Evolutionary conservation across 2,888 invertebrate species (phyloP).

Genomic region (Tipula unca): DNA sequence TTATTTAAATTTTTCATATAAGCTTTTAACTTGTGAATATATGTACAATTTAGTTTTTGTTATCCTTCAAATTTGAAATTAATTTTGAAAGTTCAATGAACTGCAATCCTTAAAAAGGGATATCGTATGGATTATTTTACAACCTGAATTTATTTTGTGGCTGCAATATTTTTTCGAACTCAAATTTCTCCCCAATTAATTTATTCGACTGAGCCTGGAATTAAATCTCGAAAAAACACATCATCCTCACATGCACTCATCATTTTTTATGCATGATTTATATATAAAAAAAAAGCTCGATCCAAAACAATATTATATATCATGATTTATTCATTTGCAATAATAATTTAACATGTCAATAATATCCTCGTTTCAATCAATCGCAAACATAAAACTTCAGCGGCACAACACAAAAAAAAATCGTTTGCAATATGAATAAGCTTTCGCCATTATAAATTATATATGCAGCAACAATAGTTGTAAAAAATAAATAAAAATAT

Average conservation of each 20-base stretch:
- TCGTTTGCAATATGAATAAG: not conserved
- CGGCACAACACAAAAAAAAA: not conserved
- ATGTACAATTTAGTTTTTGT: too few relatives aligned
- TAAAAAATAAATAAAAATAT: not conserved
- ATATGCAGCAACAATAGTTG: not conserved
- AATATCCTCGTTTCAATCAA: not conserved
- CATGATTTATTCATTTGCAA: not conserved
- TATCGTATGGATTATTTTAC: too few relatives aligned
- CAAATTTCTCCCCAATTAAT: too few relatives aligned
- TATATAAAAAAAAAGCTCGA: not conserved
- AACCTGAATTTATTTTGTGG: too few relatives aligned
- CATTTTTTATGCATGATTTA: not conserved
- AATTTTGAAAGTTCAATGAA: too few relatives aligned
- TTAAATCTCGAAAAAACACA: not conserved
- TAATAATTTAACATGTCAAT: not conserved
- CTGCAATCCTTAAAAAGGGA: too few relatives aligned
- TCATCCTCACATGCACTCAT: not conserved
- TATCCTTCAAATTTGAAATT: too few relatives aligned
- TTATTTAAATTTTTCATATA: too few relatives aligned
- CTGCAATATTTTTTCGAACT: too few relatives aligned
- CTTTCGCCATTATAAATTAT: not conserved
- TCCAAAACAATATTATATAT: not conserved
- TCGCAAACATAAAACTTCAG: not conserved
- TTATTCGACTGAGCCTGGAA: not conserved
- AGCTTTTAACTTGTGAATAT: too few relatives aligned